These are phyloP conservation scores for Anorthoa munda DNA, from an alignment of 2,888 invertebrate genomes.

Conservation along the genomic window DNA sequence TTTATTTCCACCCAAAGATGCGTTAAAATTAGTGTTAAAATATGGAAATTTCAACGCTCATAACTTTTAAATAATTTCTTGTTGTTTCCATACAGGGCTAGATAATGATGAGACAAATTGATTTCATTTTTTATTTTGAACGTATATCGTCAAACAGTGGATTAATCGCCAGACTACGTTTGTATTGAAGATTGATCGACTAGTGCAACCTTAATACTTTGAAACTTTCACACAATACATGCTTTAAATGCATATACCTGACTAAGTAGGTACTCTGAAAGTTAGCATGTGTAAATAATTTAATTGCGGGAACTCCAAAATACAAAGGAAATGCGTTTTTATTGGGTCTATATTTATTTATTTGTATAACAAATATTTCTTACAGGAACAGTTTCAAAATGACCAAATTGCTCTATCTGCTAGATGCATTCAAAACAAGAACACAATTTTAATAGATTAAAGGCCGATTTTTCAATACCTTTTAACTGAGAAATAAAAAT, in stretches of 20 bases:
- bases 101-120: too few species aligned
- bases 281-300: not conserved
- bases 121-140: too few species aligned
- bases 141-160: too few species aligned
- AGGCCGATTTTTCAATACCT: too few species aligned
- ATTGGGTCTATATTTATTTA: conserved; percentile 15
- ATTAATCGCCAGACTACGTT: too few species aligned
- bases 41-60: too few species aligned
- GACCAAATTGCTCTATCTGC: not conserved
- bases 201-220: not conserved
- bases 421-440: not conserved
- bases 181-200: too few species aligned
- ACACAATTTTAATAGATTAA: not conserved
- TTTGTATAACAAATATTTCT: conserved; percentile 15
- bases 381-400: not conserved
- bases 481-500: too few species aligned
- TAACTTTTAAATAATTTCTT: too few species aligned
- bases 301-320: not conserved
- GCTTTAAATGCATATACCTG: not conserved
- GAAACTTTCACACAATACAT: not conserved
- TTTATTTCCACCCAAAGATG: too few species aligned
- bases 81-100: too few species aligned
- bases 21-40: too few species aligned
- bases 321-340: not conserved
- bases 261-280: not conserved